Conservation (phyloP, 2,888 invertebrate genomes). For the Melieria picta region DNA sequence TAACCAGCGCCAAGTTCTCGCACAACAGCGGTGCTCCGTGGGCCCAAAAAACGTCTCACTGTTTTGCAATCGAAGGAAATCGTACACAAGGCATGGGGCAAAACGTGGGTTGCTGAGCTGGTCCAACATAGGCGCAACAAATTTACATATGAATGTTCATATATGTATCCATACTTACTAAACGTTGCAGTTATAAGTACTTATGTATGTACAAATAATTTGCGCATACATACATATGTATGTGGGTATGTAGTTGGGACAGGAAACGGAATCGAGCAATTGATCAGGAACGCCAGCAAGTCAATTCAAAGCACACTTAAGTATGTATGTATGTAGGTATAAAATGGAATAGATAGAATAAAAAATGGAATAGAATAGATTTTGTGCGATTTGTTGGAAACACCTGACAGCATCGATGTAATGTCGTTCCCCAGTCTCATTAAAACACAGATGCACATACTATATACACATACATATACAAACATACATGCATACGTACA, state of each 20-base stretch:
- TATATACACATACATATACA: slow-evolving; percentile 12
- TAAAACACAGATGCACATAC: slow-evolving; percentile 17
- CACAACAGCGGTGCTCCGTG: no score
- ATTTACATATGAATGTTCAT: no score
- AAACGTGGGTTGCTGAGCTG: no score
- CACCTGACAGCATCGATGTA: neutral
- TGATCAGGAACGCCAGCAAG: no score
- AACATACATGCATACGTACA: slow-evolving; percentile 7
- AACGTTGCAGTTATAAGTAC: neutral
- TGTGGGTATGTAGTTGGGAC: neutral
- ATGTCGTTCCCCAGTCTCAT: neutral
- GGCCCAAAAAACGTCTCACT: no score
- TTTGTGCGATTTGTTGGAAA: no score
- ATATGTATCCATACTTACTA: no score
- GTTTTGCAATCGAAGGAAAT: no score
- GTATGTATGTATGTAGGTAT: neutral
- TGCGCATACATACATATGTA: neutral
- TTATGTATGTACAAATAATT: neutral
- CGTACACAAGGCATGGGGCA: no score
- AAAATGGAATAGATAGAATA: neutral
- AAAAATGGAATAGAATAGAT: neutral
- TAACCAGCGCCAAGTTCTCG: no score
- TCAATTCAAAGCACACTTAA: neutral
- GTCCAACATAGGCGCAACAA: no score
- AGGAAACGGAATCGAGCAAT: no score